Evolutionary conservation across 2,888 invertebrate genomes (phyloP).

Genomic region (Molorchus minor): DNA sequence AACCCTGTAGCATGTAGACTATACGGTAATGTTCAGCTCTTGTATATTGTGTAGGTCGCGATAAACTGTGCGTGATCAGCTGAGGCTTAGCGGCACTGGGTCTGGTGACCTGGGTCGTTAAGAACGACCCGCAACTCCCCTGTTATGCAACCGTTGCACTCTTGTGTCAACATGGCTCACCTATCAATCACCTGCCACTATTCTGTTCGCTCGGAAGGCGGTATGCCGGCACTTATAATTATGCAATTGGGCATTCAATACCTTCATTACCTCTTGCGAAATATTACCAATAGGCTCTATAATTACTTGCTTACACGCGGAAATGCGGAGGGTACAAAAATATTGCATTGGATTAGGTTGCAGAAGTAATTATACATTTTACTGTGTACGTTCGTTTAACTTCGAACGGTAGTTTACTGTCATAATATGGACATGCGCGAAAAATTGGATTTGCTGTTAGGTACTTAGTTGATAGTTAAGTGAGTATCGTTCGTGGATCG

Average conservation of each 20-base stretch:
- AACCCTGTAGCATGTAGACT: too few species aligned
- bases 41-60: too few species aligned
- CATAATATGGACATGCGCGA: not conserved
- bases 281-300: constrained; percentile 32
- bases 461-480: too few species aligned
- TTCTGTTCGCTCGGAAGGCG: constrained; percentile 31
- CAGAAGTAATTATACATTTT: constrained; percentile 20
- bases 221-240: constrained; percentile 31
- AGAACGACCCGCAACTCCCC: constrained; percentile 54
- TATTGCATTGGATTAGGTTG: constrained; percentile 18
- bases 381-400: not conserved
- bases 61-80: too few species aligned
- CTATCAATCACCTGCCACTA: constrained; percentile 42
- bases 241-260: constrained; percentile 38
- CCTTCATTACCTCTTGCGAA: constrained; percentile 38
- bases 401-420: constrained; percentile 21
- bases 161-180: constrained; percentile 53
- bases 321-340: constrained; percentile 21
- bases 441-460: constrained; percentile 3
- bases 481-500: too few species aligned
- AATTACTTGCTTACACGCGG: constrained; percentile 29
- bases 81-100: constrained; percentile 52
- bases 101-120: constrained; percentile 57
- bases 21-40: too few species aligned
- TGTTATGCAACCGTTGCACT: constrained; percentile 55